Evolutionary conservation across 2,888 invertebrate genomes (phyloP).

Genomic region (Macrosiphum euphorbiae): DNA sequence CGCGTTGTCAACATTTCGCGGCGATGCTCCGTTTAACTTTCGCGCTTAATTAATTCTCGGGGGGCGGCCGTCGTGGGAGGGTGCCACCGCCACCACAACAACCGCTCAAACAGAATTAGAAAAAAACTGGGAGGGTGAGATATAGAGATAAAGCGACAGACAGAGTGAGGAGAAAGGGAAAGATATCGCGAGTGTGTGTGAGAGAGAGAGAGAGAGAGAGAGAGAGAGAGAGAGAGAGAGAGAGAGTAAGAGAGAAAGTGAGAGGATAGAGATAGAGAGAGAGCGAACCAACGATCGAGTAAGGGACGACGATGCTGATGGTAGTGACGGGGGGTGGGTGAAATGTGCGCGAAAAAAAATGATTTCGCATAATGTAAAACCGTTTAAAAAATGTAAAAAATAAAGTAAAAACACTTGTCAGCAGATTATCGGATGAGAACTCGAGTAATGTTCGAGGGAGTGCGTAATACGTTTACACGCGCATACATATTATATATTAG

Average conservation of each 20-base stretch:
- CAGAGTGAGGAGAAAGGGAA: background rate
- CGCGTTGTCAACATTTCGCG: slow-evolving; percentile 55
- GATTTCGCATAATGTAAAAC: slow-evolving; percentile 30
- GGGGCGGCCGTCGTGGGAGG: background rate
- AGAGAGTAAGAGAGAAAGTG: background rate
- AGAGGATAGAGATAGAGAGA: background rate
- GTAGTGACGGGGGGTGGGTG: background rate
- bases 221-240: background rate
- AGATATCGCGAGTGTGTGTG: background rate
- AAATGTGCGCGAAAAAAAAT: background rate
- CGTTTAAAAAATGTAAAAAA: slow-evolving; percentile 18
- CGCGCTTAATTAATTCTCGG: slow-evolving; percentile 61
- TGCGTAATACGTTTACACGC: background rate
- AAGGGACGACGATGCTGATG: background rate
- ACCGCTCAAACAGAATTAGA: slow-evolving; percentile 49
- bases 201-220: background rate
- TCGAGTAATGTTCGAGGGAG: background rate
- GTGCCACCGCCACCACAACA: background rate
- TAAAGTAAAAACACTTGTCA: slow-evolving; percentile 59
- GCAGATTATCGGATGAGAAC: slow-evolving; percentile 57
- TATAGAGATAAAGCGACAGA: background rate
- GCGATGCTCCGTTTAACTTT: slow-evolving; percentile 61
- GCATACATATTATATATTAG: background rate
- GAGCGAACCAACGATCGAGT: background rate
- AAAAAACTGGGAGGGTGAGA: background rate